Evolutionary conservation across 1,140 invertebrate genomes (phyloP), one percentile per base, ranked within the genome.

Genomic region (Schlechtendalia chinensis): DNA sequence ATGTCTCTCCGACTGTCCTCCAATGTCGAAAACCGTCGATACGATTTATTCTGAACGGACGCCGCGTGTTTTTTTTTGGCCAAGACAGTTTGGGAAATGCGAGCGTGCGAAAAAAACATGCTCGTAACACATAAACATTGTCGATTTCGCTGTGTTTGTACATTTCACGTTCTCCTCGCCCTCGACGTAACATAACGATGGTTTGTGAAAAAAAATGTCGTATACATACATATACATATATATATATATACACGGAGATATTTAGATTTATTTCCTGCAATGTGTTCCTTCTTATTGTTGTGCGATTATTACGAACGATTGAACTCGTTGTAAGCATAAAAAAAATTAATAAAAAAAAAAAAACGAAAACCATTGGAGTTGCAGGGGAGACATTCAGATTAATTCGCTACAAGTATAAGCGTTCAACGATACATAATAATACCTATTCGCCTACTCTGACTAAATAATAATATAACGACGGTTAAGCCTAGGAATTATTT

Each of bases 241-340:
- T 27, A 12, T 53, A 27, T 29, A 53, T 16, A 71, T 22, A 53
- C 50, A 50, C 19, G 63, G 29, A 11, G 5, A 17, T 47, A 53
- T 29, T 50, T 24, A 27, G 47, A 71, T 71, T 71, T 71, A 71
- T 53, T 11, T 29, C 24, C 3, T 11, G 29, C 22, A 27, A 71
- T 16, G 16, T 19, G 17, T 72, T 72, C 29, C 11, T 54, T 53
- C n/a, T 5, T 12, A 19, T 29, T 54, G 22, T 11, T 50, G 67
- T 19, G 27, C 27, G 69, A 72, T 72, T 29, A 72, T 72, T 32
- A 29, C 69, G 17, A 72, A 54, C 47, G 69, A 72, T 72, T 54
- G 69, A 54, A 14, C 29, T 29, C 27, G 69, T n/a, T 5, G 69
- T 19, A 72, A 54, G 29, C 24, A 24, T 16, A 45, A 45, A 24